Base-by-base conservation (phyloP, 2,888 invertebrate species). In the Hylaea fasciaria region DNA sequence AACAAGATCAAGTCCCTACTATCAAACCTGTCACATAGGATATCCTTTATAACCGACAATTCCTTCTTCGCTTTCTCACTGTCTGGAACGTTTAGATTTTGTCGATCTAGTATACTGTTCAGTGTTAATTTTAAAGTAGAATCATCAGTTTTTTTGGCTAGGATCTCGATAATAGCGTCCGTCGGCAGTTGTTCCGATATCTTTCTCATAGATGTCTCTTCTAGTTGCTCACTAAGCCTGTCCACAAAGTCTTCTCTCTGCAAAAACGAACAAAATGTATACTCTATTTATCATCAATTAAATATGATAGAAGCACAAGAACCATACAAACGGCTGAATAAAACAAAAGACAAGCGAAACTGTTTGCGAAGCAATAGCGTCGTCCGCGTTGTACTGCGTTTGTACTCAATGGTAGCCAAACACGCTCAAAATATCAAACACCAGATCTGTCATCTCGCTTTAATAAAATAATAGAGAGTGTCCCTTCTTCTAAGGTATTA, bases 171-270 rank as follows among this genome's bases (percentile, higher is more conserved):
- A 4, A 79, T 50, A 17, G 68, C 57, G 44, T 69, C 64, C 0
- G 77, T 64, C 1, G 86, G 69, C 46, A 89, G 61, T 35, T 66
- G 79, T 9, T 82, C 78, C 4, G 78, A 74, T n/a, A 89, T 72
- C 39, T 69, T 71, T 53, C 70, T 69, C 55, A 85, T 81, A 0
- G 77, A 76, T 13, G 70, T 41, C 28, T 75, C 71, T 48, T 81
- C 76, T 54, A 89, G 67, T 54, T 77, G 70, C 29, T 74, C 68
- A 29, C 72, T 48, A n/a, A 90, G 73, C 43, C 73, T 72, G 28
- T 74, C 71, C 8, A 86, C 57, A 48, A 87, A 89, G 70, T 91
- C 88, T 14, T 74, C 64, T 73, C 80, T 80, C 91, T 91, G 83
- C 16, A 86, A 87, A 62, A 22, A 22, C 22, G 22, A 22, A 22